A percentile compares a stretch with the other conserved stretches of the same genome.
Conservation (phyloP, 2,797 vertebrate species). For the Sciurus vulgaris region DNA sequence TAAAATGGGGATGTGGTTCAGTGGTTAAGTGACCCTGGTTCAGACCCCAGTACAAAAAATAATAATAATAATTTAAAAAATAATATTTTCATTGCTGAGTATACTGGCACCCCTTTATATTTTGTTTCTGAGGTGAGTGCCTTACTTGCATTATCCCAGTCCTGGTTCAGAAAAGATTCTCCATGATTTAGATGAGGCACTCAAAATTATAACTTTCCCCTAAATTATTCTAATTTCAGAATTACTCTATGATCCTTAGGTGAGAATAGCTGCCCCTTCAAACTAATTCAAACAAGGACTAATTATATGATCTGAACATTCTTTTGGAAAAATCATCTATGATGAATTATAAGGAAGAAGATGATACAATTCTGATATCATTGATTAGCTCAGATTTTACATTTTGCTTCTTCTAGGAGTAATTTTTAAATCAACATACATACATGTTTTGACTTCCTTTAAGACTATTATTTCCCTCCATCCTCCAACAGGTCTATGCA, state of each 20-base stretch:
- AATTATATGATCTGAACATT: not conserved
- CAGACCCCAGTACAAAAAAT: too few relatives aligned
- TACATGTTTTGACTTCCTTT: not conserved
- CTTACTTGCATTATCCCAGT: not conserved
- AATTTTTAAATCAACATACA: not conserved
- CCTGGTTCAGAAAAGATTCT: not conserved
- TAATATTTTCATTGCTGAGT: not conserved
- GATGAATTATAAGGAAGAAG: not conserved
- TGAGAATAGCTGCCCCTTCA: not conserved
- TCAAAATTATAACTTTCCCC: not conserved
- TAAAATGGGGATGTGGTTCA: too few relatives aligned
- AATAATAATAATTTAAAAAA: too few relatives aligned
- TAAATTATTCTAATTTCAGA: not conserved
- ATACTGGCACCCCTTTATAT: not conserved
- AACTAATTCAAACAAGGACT: not conserved
- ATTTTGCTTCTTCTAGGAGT: not conserved
- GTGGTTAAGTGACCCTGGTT: too few relatives aligned
- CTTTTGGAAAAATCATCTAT: not conserved
- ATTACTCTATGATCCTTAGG: not conserved
- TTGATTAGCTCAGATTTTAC: slow-evolving; percentile 17
- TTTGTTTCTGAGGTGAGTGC: not conserved
- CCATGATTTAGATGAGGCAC: not conserved
- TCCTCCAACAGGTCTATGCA: not conserved
- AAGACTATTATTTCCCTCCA: not conserved
- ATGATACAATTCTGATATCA: not conserved